A percentile compares a stretch with the other conserved stretches of the same genome.
Conservation (phyloP, 2,113 vertebrate genomes). For the Empidonax alnorum region DNA sequence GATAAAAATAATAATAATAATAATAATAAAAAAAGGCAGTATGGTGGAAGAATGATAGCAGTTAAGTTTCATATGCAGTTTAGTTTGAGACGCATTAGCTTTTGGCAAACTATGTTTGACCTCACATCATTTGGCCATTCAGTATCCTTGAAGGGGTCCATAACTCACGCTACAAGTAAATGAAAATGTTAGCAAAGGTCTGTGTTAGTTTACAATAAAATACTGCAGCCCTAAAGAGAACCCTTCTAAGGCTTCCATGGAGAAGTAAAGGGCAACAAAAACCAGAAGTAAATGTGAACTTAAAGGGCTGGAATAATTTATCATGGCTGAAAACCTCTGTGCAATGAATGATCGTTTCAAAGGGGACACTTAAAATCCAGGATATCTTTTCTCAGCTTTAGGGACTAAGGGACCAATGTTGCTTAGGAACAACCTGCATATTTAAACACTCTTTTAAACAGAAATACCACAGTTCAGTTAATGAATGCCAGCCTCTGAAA, state of each 20-base stretch:
- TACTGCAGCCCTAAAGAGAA: neutral
- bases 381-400: slow-evolving; percentile 36
- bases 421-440: slow-evolving; percentile 64
- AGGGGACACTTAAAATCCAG: neutral
- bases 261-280: slow-evolving; percentile 22
- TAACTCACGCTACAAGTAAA: neutral
- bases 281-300: neutral
- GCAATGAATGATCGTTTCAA: slow-evolving; percentile 22
- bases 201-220: neutral
- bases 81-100: neutral
- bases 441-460: slow-evolving; percentile 48
- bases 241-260: neutral
- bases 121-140: neutral
- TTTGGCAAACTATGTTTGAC: slow-evolving; percentile 3
- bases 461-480: slow-evolving; percentile 6
- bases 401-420: slow-evolving; percentile 41
- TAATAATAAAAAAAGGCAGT: neutral
- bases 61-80: neutral
- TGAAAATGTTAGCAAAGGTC: neutral
- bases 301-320: slow-evolving; percentile 36
- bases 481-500: slow-evolving; percentile 17
- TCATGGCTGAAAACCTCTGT: slow-evolving; percentile 24
- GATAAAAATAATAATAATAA: neutral
- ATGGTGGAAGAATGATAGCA: neutral
- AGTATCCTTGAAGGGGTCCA: neutral